phyloP scores from a whole-genome alignment of 2,113 vertebrate species.

The Struthidea cinerea region DNA sequence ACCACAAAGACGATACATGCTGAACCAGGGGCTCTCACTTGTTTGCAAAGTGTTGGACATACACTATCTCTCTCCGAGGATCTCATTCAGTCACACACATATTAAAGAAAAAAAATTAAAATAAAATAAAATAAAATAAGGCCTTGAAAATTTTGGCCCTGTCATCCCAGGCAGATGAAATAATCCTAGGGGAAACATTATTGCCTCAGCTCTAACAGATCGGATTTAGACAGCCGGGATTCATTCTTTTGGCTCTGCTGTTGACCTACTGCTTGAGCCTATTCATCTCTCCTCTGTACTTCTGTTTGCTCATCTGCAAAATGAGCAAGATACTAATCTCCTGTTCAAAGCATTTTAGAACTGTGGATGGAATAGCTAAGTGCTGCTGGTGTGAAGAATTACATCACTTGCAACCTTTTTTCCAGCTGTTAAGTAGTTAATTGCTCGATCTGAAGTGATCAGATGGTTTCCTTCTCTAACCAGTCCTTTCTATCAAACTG shows the following conservation, averaged over 20 bases:
- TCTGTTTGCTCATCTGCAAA: conserved; percentile 64
- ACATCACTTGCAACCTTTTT: background rate
- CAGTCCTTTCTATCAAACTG: conserved; percentile 21
- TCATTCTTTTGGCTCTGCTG: conserved; percentile 36
- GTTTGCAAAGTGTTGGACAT: background rate
- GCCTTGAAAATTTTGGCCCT: background rate
- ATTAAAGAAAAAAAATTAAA: background rate
- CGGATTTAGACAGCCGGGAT: background rate
- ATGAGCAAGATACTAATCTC: conserved; percentile 59
- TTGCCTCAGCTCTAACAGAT: background rate
- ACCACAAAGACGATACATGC: background rate
- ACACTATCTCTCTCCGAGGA: rapidly evolving
- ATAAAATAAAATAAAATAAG: background rate
- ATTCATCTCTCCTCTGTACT: conserved; percentile 36
- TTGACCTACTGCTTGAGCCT: conserved; percentile 45
- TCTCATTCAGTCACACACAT: background rate
- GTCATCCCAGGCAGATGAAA: background rate
- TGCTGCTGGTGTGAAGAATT: conserved; percentile 12
- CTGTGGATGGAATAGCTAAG: conserved; percentile 20
- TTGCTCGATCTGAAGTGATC: conserved; percentile 42
- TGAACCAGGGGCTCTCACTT: rapidly evolving
- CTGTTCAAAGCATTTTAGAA: conserved; percentile 49
- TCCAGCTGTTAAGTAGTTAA: conserved; percentile 63
- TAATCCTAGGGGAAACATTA: background rate
- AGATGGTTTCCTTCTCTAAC: conserved; percentile 40